These are phyloP conservation scores for Vandiemenella viatica DNA, from an alignment of 2,888 invertebrate genomes.

Conservation along the genomic window DNA sequence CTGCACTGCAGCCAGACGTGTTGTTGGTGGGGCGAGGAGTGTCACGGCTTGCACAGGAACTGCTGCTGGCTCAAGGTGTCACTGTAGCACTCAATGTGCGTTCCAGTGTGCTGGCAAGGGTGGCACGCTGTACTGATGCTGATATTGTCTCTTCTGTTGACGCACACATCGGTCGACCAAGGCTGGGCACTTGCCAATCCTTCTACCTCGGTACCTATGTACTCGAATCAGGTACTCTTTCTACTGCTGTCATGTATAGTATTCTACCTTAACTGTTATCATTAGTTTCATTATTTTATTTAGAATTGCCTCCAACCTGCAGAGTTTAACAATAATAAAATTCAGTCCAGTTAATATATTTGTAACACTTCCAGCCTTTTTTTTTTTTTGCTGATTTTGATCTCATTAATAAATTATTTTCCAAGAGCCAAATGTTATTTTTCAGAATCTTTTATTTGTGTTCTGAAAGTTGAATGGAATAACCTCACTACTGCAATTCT, in stretches of 20 bases:
- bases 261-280: no score
- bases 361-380: no score
- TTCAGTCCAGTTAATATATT: no score
- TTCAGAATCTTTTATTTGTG: no score
- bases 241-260: no score
- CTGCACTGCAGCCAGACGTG: constrained; percentile 67
- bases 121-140: constrained; percentile 66
- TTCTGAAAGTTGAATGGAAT: no score
- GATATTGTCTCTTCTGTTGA: constrained; percentile 78
- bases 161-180: constrained; percentile 58
- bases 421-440: no score
- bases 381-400: no score
- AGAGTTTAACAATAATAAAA: no score
- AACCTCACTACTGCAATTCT: no score
- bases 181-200: constrained; percentile 66
- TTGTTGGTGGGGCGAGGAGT: constrained; percentile 83
- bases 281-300: constrained; percentile 1
- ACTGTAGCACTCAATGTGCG: constrained; percentile 80
- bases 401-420: no score
- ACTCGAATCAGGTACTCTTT: constrained; percentile 32
- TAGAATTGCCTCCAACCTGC: no score
- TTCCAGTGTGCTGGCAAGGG: constrained; percentile 58
- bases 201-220: constrained; percentile 55
- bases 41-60: constrained; percentile 67
- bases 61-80: constrained; percentile 61